Conservation (phyloP, 2,888 invertebrate species). For the Deroplatys truncata region DNA sequence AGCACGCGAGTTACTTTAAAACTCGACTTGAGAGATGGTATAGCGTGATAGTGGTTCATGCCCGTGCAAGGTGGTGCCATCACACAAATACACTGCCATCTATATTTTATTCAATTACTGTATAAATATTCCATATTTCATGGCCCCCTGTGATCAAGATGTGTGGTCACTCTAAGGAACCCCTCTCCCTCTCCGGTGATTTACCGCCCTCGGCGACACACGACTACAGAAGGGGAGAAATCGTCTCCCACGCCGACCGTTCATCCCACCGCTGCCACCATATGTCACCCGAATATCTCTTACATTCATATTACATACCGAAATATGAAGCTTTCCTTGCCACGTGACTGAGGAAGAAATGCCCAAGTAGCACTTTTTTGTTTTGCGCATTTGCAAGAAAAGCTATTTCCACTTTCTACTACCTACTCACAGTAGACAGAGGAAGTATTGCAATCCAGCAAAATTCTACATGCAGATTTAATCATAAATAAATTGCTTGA, state of each 20-base stretch:
- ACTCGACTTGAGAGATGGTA: not conserved
- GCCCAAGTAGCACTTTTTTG: no score
- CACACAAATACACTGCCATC: not conserved
- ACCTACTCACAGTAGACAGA: no score
- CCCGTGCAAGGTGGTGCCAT: not conserved
- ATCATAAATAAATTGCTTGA: no score
- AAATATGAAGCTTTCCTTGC: not conserved
- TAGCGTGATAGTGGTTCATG: not conserved
- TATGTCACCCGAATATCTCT: slow-evolving; percentile 4
- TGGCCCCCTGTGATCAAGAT: slow-evolving; percentile 20
- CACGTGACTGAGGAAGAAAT: no score
- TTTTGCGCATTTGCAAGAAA: no score
- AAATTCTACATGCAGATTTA: no score
- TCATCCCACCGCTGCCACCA: not conserved
- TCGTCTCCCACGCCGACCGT: not conserved
- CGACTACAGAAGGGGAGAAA: not conserved
- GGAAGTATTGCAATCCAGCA: no score
- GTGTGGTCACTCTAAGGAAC: slow-evolving; percentile 18
- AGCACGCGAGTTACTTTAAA: not conserved
- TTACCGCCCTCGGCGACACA: not conserved
- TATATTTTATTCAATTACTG: slow-evolving; percentile 25
- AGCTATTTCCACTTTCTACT: no score
- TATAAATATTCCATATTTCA: slow-evolving; percentile 29
- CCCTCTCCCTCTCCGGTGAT: not conserved
- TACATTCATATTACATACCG: slow-evolving; percentile 6